These are phyloP conservation scores for Chloromyia formosa DNA, from an alignment of 2,888 invertebrate genomes.

Conservation along the genomic window DNA sequence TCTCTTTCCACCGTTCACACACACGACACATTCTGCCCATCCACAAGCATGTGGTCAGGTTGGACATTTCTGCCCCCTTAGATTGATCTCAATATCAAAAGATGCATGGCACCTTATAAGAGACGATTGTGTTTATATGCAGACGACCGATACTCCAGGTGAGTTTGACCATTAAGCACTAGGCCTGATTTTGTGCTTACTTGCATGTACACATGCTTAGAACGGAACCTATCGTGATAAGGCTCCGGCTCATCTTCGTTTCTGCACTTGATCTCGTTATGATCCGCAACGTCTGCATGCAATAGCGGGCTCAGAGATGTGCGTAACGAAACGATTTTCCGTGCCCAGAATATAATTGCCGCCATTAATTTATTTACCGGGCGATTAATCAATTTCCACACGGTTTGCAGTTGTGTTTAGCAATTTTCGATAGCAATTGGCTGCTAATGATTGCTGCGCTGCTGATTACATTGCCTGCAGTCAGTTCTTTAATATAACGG, in stretches of 20 bases:
- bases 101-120: too few species aligned
- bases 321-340: conserved; percentile 37
- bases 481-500: neutral
- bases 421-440: conserved; percentile 20
- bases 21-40: too few species aligned
- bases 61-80: too few species aligned
- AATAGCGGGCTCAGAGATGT: neutral
- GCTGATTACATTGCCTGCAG: neutral
- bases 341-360: conserved; percentile 25
- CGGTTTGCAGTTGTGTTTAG: neutral
- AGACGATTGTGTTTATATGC: too few species aligned
- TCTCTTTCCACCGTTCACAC: too few species aligned
- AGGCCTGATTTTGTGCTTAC: neutral
- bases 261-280: neutral
- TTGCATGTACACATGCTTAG: neutral
- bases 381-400: conserved; percentile 31
- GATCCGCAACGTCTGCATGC: conserved; percentile 27
- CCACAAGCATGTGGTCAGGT: too few species aligned
- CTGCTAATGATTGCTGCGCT: neutral
- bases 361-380: conserved; percentile 35
- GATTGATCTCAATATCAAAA: too few species aligned
- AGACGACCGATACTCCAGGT: too few species aligned
- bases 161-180: neutral
- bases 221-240: neutral
- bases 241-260: neutral